These are phyloP conservation scores for Mallotus villosus DNA, from an alignment of 2,797 vertebrate genomes.

Conservation along the genomic window DNA sequence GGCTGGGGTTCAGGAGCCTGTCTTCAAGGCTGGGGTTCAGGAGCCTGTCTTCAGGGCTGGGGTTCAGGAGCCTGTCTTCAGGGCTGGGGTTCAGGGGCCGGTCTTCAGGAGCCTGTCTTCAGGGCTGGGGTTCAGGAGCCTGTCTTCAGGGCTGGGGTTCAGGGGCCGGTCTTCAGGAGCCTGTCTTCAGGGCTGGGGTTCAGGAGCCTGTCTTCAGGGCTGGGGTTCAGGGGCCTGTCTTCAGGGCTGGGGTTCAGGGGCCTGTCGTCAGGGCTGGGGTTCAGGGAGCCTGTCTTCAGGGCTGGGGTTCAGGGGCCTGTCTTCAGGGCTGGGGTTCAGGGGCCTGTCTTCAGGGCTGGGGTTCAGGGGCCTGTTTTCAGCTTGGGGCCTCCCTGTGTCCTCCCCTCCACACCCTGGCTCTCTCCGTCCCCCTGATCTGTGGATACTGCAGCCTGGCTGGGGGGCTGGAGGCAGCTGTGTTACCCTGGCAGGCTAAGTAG, in stretches of 20 bases:
- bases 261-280: neutral
- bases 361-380: no score
- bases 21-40: neutral
- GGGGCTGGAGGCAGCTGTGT: conserved; percentile 22
- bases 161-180: no score
- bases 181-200: neutral
- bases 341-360: neutral
- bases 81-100: no score
- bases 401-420: neutral
- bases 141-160: neutral
- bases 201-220: neutral
- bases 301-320: neutral
- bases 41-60: neutral
- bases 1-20: neutral
- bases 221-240: neutral
- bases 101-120: neutral
- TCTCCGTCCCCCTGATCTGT: neutral
- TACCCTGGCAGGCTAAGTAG: conserved; percentile 11
- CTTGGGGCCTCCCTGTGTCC: neutral
- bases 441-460: neutral
- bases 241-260: neutral
- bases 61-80: neutral
- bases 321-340: neutral
- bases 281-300: neutral
- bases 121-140: neutral